phyloP scores from a whole-genome alignment of 2,113 vertebrate genomes.

The Hippocampus comes region DNA sequence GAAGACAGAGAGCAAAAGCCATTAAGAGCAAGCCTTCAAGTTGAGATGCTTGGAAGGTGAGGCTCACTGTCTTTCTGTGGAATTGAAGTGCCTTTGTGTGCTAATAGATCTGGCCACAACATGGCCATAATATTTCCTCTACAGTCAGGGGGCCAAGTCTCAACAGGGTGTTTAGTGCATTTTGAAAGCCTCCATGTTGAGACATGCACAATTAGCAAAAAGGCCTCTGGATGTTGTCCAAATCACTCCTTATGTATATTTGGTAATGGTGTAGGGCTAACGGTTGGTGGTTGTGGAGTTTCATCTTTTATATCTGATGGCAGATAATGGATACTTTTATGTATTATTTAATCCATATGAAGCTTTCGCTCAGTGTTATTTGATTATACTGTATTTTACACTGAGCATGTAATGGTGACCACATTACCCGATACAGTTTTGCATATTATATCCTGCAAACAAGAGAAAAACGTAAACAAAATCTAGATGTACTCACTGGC shows the following conservation, averaged over 20 bases:
- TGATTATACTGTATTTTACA: not conserved
- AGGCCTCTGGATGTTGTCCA: slow-evolving; percentile 10
- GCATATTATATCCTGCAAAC: not conserved
- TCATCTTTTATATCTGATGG: not conserved
- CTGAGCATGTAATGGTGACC: not conserved
- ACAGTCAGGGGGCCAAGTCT: slow-evolving; percentile 10
- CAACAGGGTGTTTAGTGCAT: slow-evolving; percentile 20
- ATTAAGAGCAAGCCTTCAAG: slow-evolving; percentile 22
- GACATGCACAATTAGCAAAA: slow-evolving; percentile 30
- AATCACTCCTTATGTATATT: slow-evolving; percentile 2
- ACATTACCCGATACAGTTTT: not conserved
- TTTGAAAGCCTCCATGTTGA: slow-evolving; percentile 28
- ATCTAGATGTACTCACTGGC: not conserved
- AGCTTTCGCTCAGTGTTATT: not conserved
- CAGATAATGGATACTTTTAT: not conserved
- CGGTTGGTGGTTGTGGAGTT: not conserved
- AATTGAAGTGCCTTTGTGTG: slow-evolving; percentile 36
- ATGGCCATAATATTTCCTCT: slow-evolving; percentile 37
- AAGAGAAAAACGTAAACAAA: not conserved
- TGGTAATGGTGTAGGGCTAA: slow-evolving; percentile 10
- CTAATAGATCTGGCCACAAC: slow-evolving; percentile 44
- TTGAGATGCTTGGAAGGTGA: not conserved
- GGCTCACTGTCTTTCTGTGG: slow-evolving; percentile 14
- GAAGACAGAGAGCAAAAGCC: not conserved
- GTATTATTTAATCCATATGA: not conserved